phyloP scores from a whole-genome alignment of 2,888 invertebrate species.

The Synergus gifuensis region DNA sequence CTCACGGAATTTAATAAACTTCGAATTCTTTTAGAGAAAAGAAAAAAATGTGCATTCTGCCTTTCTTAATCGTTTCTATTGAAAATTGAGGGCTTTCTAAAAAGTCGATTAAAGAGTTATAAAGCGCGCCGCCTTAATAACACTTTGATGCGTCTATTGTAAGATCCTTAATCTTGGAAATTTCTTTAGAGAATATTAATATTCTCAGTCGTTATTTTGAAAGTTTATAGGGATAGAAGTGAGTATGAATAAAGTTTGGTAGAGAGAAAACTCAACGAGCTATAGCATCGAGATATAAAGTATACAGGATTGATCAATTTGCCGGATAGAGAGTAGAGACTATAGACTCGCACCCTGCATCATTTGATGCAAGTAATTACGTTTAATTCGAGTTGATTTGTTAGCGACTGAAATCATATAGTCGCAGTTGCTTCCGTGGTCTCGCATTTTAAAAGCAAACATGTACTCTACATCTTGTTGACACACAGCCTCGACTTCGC shows the following conservation, averaged over 20 bases:
- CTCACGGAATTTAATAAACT: background rate
- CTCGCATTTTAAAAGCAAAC: constrained; percentile 26
- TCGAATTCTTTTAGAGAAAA: background rate
- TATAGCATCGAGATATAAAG: background rate
- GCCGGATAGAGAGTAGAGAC: constrained; percentile 57
- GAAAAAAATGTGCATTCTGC: background rate
- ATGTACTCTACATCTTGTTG: constrained; percentile 33
- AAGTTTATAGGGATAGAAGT: background rate
- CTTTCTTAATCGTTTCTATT: background rate
- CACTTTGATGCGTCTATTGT: background rate
- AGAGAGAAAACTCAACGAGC: background rate
- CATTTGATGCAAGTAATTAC: constrained; percentile 67
- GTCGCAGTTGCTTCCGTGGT: constrained; percentile 38
- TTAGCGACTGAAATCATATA: constrained; percentile 66
- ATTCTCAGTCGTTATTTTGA: background rate
- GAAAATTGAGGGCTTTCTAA: background rate
- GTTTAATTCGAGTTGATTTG: constrained; percentile 72
- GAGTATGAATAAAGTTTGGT: background rate
- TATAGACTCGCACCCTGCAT: constrained; percentile 58
- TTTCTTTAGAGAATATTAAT: background rate
- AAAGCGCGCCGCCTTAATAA: background rate
- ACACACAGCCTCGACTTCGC: background rate
- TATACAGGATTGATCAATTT: constrained; percentile 63
- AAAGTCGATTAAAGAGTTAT: background rate
- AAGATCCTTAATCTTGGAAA: background rate